Conservation (phyloP, 2,888 invertebrate genomes). For the Strigamia transsilvanica region DNA sequence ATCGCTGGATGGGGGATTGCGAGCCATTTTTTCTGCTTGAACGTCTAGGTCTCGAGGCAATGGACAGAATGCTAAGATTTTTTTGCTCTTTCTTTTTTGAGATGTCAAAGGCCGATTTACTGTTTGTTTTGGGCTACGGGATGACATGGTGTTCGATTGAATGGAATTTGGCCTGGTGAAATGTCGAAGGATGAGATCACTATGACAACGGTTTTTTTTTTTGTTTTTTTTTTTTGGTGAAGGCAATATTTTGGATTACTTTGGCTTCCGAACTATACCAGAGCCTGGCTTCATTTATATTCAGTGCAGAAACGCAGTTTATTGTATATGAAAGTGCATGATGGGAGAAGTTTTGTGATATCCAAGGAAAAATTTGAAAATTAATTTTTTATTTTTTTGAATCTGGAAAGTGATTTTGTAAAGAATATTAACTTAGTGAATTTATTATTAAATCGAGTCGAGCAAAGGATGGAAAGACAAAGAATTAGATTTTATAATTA, state of each 20-base stretch:
- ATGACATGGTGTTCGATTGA: slow-evolving; percentile 15
- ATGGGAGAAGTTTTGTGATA: slow-evolving; percentile 3
- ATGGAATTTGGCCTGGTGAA: slow-evolving; percentile 15
- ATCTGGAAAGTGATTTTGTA: background rate
- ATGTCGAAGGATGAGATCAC: background rate
- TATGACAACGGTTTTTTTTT: background rate
- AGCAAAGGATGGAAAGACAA: background rate
- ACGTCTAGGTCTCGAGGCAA: background rate
- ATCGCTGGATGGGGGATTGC: background rate
- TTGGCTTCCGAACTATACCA: background rate
- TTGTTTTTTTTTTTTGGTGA: background rate
- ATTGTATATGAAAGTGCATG: slow-evolving; percentile 20
- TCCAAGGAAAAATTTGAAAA: background rate
- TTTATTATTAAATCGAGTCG: background rate
- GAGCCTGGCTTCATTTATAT: background rate
- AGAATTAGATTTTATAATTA: background rate
- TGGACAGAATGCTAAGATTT: background rate
- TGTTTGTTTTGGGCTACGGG: background rate
- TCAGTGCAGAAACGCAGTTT: slow-evolving; percentile 6
- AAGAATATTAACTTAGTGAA: background rate
- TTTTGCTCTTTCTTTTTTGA: background rate
- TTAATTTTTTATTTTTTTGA: background rate
- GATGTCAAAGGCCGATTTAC: slow-evolving; percentile 20
- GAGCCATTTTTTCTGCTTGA: background rate
- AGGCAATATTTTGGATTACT: slow-evolving; percentile 1